Evolutionary conservation across 1,140 invertebrate genomes (phyloP).

Genomic region (Trichonephila clavata): DNA sequence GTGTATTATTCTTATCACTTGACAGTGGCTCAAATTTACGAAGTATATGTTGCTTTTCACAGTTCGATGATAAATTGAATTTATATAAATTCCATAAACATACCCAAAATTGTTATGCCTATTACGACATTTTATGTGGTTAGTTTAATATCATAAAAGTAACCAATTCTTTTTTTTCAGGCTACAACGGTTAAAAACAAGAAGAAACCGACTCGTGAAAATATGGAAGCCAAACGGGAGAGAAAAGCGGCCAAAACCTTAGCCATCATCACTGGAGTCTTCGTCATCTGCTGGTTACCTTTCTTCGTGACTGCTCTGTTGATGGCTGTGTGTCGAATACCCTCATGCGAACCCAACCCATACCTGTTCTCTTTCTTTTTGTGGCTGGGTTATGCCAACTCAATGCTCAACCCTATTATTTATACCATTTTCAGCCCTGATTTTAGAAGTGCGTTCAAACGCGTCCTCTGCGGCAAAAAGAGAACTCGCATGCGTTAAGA

Average conservation of each 20-base stretch:
- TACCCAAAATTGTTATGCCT: too few relatives aligned
- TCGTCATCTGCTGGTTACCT: conserved; percentile 96
- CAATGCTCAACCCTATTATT: conserved; percentile 93
- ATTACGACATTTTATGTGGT: too few relatives aligned
- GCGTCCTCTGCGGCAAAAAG: conserved; percentile 74
- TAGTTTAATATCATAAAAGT: too few relatives aligned
- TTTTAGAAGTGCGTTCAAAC: conserved; percentile 78
- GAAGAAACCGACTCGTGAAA: conserved; percentile 85
- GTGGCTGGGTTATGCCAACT: conserved; percentile 95
- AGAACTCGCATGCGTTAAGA: conserved; percentile 27
- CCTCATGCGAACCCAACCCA: conserved; percentile 87
- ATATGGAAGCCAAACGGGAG: conserved; percentile 91
- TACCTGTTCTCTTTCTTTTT: conserved; percentile 90
- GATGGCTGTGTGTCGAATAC: conserved; percentile 88
- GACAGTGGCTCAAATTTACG: too few relatives aligned
- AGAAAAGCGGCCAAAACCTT: conserved; percentile 84
- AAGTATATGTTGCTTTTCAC: too few relatives aligned
- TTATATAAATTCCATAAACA: too few relatives aligned
- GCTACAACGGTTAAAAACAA: conserved; percentile 26
- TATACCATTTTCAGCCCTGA: conserved; percentile 86
- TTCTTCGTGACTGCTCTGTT: conserved; percentile 95
- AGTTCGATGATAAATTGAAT: too few relatives aligned
- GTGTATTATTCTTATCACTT: too few relatives aligned
- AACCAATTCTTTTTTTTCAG: not conserved
- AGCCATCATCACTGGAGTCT: conserved; percentile 88